phyloP scores from a whole-genome alignment of 2,888 invertebrate genomes.

The Tetanocera ferruginea region DNA sequence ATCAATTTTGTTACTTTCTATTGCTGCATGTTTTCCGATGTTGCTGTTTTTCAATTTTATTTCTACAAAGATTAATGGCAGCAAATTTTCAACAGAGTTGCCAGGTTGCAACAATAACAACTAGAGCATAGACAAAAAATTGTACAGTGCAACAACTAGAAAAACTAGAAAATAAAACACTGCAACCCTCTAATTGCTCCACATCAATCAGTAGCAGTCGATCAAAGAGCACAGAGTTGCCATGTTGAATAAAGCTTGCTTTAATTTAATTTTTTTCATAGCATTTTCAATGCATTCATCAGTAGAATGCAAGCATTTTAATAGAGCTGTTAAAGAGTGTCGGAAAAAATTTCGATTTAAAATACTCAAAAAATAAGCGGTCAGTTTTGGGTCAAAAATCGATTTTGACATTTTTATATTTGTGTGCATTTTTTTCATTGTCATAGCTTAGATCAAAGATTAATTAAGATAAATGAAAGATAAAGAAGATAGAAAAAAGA shows the following conservation, averaged over 20 bases:
- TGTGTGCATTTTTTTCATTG: too few relatives aligned
- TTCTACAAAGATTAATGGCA: slow-evolving; percentile 22
- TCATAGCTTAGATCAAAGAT: too few relatives aligned
- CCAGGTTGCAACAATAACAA: background rate
- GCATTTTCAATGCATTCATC: too few relatives aligned
- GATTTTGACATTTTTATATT: too few relatives aligned
- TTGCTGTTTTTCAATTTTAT: background rate
- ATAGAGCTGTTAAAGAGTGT: too few relatives aligned
- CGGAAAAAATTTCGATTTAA: too few relatives aligned
- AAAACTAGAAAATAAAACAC: background rate
- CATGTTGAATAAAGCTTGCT: background rate
- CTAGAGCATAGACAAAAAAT: background rate
- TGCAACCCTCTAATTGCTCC: slow-evolving; percentile 19
- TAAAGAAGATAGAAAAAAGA: too few relatives aligned
- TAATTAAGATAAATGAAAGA: too few relatives aligned
- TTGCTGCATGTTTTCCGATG: background rate
- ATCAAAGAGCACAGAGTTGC: background rate
- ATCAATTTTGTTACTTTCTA: background rate
- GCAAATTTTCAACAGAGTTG: slow-evolving; percentile 31
- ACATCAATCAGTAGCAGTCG: slow-evolving; percentile 7
- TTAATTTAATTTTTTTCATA: too few relatives aligned
- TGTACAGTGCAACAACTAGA: background rate
- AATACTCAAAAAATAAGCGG: too few relatives aligned
- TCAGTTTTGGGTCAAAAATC: too few relatives aligned
- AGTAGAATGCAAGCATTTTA: too few relatives aligned